These are phyloP conservation scores for Eupithecia insigniata DNA, from an alignment of 2,888 invertebrate genomes.

Conservation along the genomic window DNA sequence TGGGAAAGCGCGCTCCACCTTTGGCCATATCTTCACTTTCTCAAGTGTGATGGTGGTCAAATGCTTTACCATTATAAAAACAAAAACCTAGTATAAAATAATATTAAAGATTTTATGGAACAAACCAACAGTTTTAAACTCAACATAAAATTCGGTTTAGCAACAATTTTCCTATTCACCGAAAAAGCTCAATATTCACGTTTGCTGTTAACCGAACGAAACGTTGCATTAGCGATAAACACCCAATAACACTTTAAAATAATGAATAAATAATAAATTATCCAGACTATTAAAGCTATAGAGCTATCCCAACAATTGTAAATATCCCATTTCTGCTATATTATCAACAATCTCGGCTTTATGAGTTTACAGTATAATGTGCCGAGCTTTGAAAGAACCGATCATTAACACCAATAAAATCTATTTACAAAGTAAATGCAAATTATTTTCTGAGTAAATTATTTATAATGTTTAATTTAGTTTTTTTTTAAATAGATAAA, in stretches of 20 bases:
- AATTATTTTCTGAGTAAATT: slow-evolving; percentile 45
- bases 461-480: slow-evolving; percentile 44
- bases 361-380: slow-evolving; percentile 70
- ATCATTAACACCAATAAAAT: slow-evolving; percentile 57
- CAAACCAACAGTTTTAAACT: background rate
- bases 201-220: background rate
- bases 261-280: background rate
- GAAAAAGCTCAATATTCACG: background rate
- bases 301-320: slow-evolving; percentile 42
- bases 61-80: too few relatives aligned
- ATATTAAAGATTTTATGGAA: background rate
- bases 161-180: background rate
- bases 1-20: too few relatives aligned
- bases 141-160: background rate
- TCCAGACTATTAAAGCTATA: slow-evolving; percentile 11
- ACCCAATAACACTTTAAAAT: background rate
- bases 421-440: slow-evolving; percentile 54
- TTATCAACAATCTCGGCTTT: slow-evolving; percentile 57
- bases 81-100: background rate
- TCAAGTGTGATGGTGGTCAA: too few relatives aligned
- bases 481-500: slow-evolving; percentile 34
- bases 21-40: too few relatives aligned
- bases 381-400: slow-evolving; percentile 53
- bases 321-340: slow-evolving; percentile 51
- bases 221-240: background rate